phyloP scores from a whole-genome alignment of 2,113 vertebrate species.

The Zapus hudsonius region DNA sequence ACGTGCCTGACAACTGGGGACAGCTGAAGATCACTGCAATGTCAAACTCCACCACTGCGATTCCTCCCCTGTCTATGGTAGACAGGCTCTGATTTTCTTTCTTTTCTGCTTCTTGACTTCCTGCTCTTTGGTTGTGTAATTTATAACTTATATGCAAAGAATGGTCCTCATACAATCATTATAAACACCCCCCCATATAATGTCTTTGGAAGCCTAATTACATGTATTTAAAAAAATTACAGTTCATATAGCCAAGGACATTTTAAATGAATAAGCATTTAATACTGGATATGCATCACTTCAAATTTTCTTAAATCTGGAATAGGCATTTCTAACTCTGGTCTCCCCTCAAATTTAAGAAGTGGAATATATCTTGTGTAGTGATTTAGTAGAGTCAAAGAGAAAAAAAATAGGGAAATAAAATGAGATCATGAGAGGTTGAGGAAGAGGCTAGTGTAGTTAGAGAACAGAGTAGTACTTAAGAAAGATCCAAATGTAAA shows the following conservation, averaged over 20 bases:
- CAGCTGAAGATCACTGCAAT: not conserved
- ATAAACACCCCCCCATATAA: not conserved
- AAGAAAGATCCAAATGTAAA: not conserved
- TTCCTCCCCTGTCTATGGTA: not conserved
- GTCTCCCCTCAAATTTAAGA: not conserved
- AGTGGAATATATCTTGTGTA: not conserved
- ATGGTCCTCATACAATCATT: conserved; percentile 36
- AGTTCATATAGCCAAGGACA: not conserved
- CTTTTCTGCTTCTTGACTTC: conserved; percentile 17
- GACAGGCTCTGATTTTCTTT: not conserved
- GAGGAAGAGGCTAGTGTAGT: not conserved
- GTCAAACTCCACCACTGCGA: not conserved
- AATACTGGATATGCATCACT: not conserved
- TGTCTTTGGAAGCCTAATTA: conserved; percentile 30
- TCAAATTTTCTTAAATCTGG: conserved; percentile 22
- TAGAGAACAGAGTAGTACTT: not conserved
- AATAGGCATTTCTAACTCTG: conserved; percentile 24
- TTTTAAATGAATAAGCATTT: conserved; percentile 46
- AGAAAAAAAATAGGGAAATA: not conserved
- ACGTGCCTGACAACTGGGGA: conserved; percentile 28
- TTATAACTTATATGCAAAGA: conserved; percentile 64
- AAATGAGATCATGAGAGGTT: not conserved
- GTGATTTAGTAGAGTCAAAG: not conserved
- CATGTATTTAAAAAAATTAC: conserved; percentile 28
- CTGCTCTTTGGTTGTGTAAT: conserved; percentile 46